Percentiles rank a stretch among this genome's conserved stretches.
Evolutionary conservation across 2,888 invertebrate species (phyloP).

Genomic region (Ochropacha duplaris): DNA sequence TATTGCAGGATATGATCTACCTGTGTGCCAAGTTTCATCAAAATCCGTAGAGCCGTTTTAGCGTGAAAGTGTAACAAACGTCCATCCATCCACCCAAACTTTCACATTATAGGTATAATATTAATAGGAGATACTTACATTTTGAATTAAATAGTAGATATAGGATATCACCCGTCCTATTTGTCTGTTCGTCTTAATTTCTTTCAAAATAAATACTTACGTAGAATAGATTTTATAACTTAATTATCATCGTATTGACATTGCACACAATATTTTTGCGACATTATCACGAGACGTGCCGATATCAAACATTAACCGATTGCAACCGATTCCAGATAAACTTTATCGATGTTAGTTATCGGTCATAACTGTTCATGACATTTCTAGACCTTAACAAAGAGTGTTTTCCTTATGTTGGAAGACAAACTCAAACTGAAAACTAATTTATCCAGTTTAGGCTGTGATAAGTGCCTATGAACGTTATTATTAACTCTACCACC

Average conservation of each 20-base stretch:
- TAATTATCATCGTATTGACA: constrained; percentile 22
- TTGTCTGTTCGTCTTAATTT: not conserved
- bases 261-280: constrained; percentile 25
- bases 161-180: not conserved
- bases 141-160: too few species aligned
- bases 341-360: constrained; percentile 21
- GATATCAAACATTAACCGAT: constrained; percentile 23
- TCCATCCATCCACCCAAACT: too few species aligned
- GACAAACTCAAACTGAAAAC: too few species aligned
- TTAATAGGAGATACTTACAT: too few species aligned
- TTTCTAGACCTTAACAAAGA: not conserved
- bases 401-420: not conserved
- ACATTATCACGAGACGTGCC: constrained; percentile 15
- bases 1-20: too few species aligned
- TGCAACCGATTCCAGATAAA: constrained; percentile 26
- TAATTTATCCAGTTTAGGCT: too few species aligned
- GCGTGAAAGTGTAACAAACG: too few species aligned
- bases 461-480: too few species aligned
- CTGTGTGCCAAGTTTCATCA: too few species aligned
- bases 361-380: constrained; percentile 23
- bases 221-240: not conserved
- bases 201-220: not conserved
- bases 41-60: too few species aligned
- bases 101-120: too few species aligned
- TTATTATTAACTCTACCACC: too few species aligned